phyloP scores from a whole-genome alignment of 1,140 invertebrate species.

The Heliconius hewitsoni region DNA sequence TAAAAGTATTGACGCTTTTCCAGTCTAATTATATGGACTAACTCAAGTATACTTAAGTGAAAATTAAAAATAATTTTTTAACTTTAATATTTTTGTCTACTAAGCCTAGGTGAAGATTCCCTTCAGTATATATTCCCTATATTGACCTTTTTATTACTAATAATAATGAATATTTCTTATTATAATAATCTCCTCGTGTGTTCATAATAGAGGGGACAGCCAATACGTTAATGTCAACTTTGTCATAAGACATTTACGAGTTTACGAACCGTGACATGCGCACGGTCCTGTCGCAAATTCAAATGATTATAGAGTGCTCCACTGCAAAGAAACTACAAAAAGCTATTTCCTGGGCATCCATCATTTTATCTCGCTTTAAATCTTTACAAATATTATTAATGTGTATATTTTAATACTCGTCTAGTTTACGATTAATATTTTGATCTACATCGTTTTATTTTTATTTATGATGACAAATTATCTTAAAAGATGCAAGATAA shows the following conservation, averaged over 20 bases:
- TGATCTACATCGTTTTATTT: neutral
- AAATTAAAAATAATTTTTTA: no score
- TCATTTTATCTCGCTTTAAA: constrained; percentile 1
- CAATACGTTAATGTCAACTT: constrained; percentile 40
- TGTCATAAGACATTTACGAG: constrained; percentile 42
- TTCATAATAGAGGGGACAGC: constrained; percentile 26
- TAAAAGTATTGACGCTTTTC: no score
- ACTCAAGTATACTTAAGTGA: no score
- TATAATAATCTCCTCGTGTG: constrained; percentile 25
- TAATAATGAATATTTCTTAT: constrained; percentile 1
- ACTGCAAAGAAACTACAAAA: constrained; percentile 24
- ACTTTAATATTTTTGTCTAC: no score
- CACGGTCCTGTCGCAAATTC: constrained; percentile 35
- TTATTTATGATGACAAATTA: no score
- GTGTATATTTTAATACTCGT: neutral
- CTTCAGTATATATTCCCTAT: neutral
- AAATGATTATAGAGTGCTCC: constrained; percentile 13
- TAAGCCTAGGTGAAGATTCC: no score
- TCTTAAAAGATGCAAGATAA: no score
- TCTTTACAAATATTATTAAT: constrained; percentile 1
- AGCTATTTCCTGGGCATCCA: constrained; percentile 9
- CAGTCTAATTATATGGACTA: no score
- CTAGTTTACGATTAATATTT: neutral
- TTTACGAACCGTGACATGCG: constrained; percentile 45
- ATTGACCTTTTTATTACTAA: neutral